phyloP scores from a whole-genome alignment of 2,888 invertebrate genomes.

The Lacanobia oleracea region DNA sequence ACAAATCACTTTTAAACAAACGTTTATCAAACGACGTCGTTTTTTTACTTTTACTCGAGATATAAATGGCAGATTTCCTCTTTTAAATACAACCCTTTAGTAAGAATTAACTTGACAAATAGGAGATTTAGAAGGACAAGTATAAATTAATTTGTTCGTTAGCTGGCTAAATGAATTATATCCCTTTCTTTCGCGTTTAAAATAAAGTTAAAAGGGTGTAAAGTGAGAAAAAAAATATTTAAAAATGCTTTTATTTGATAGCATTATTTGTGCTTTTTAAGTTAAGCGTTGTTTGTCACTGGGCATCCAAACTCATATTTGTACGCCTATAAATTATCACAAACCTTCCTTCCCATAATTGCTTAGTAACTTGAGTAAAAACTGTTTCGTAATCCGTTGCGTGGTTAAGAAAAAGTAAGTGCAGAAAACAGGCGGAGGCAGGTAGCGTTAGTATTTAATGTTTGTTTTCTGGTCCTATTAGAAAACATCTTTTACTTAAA shows the following conservation, averaged over 20 bases:
- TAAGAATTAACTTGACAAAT: conserved; percentile 56
- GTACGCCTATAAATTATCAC: too few species aligned
- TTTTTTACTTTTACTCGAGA: conserved; percentile 3
- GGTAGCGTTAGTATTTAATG: too few species aligned
- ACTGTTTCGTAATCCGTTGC: too few species aligned
- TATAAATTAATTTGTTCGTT: conserved; percentile 50
- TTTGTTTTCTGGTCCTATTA: too few species aligned
- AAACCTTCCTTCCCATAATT: too few species aligned
- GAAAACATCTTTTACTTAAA: too few species aligned
- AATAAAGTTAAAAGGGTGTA: conserved; percentile 10
- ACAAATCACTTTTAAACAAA: background rate
- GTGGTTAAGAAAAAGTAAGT: too few species aligned
- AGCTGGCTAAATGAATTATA: conserved; percentile 31
- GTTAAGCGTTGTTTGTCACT: too few species aligned
- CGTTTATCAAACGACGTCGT: background rate
- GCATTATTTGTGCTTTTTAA: background rate
- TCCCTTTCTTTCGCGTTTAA: conserved; percentile 17
- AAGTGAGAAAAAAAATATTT: background rate
- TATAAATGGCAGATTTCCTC: conserved; percentile 27
- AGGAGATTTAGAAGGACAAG: conserved; percentile 49
- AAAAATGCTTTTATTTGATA: background rate
- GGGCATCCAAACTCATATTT: too few species aligned
- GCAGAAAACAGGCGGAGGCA: too few species aligned
- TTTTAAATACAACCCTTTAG: conserved; percentile 40
- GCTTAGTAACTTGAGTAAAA: too few species aligned